phyloP scores from a whole-genome alignment of 1,140 invertebrate species.

The Ceratoteleas bidentatus region DNA sequence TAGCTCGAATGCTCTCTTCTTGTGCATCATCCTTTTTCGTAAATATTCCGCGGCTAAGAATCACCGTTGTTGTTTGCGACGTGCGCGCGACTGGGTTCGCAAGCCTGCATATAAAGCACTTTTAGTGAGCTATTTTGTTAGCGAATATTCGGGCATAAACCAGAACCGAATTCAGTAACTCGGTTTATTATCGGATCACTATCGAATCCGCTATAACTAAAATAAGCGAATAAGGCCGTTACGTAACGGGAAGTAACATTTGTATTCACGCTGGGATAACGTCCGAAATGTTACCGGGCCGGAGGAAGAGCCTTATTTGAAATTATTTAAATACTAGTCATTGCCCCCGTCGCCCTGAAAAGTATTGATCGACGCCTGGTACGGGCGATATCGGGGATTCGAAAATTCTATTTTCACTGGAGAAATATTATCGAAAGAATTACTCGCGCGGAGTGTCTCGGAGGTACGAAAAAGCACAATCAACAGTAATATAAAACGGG shows the following conservation, averaged over 20 bases:
- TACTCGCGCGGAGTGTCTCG: slow-evolving; percentile 16
- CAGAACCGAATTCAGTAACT: slow-evolving; percentile 53
- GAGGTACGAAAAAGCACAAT: slow-evolving; percentile 14
- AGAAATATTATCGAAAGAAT: slow-evolving; percentile 35
- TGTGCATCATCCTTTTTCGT: too few relatives aligned
- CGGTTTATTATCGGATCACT: slow-evolving; percentile 58
- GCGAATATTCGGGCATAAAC: slow-evolving; percentile 48
- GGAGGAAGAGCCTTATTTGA: slow-evolving; percentile 27
- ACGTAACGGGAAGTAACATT: slow-evolving; percentile 36
- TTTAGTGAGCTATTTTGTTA: slow-evolving; percentile 51
- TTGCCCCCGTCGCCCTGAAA: background rate
- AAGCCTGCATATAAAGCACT: slow-evolving; percentile 26
- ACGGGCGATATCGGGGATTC: slow-evolving; percentile 21
- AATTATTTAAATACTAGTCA: slow-evolving; percentile 34
- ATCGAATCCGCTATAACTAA: slow-evolving; percentile 49
- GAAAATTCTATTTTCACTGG: slow-evolving; percentile 22
- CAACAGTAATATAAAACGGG: slow-evolving; percentile 9
- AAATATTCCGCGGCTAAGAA: too few relatives aligned
- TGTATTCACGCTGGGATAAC: slow-evolving; percentile 19
- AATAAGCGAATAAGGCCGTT: slow-evolving; percentile 47
- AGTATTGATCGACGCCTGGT: slow-evolving; percentile 25
- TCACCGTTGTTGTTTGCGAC: too few relatives aligned
- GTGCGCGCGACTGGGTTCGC: too few relatives aligned
- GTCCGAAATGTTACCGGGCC: slow-evolving; percentile 17
- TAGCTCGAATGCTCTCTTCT: too few relatives aligned